phyloP scores from a whole-genome alignment of 2,888 invertebrate genomes.

The Megalurothrips usitatus region DNA sequence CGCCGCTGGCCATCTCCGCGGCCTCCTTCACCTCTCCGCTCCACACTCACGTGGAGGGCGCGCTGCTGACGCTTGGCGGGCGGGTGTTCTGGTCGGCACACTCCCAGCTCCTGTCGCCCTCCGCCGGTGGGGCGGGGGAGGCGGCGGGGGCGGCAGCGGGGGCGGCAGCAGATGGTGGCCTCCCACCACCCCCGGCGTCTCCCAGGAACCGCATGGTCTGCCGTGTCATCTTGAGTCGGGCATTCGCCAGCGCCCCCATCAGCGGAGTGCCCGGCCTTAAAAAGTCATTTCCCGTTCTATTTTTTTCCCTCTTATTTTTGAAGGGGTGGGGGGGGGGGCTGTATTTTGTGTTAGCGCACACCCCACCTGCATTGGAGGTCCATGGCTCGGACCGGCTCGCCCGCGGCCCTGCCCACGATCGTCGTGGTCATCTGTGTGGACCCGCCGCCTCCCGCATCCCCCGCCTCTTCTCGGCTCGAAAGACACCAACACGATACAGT shows the following conservation, averaged over 20 bases:
- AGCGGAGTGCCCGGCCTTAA: not conserved
- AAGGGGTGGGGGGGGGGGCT: too few relatives aligned
- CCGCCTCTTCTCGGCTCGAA: too few relatives aligned
- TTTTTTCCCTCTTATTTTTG: too few relatives aligned
- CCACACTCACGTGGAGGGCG: not conserved
- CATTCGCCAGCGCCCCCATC: not conserved
- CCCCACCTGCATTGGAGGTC: too few relatives aligned
- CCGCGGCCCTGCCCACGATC: too few relatives aligned
- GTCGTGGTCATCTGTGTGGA: too few relatives aligned
- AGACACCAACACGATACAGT: too few relatives aligned
- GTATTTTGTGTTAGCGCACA: too few relatives aligned
- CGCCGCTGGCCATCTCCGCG: not conserved
- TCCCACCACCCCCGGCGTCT: not conserved
- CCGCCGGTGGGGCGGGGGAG: not conserved
- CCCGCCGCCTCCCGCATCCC: too few relatives aligned
- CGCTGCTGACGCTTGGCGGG: not conserved
- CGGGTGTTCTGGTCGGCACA: too few relatives aligned
- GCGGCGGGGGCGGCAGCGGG: not conserved
- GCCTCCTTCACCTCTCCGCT: not conserved
- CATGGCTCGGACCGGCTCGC: too few relatives aligned
- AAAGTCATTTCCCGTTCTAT: too few relatives aligned
- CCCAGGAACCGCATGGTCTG: conserved; percentile 20
- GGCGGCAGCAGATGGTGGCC: not conserved
- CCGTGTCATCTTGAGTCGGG: not conserved
- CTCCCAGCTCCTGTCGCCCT: not conserved